Evolutionary conservation across 2,888 invertebrate species (phyloP).

Genomic region (Pyrgus malvae): DNA sequence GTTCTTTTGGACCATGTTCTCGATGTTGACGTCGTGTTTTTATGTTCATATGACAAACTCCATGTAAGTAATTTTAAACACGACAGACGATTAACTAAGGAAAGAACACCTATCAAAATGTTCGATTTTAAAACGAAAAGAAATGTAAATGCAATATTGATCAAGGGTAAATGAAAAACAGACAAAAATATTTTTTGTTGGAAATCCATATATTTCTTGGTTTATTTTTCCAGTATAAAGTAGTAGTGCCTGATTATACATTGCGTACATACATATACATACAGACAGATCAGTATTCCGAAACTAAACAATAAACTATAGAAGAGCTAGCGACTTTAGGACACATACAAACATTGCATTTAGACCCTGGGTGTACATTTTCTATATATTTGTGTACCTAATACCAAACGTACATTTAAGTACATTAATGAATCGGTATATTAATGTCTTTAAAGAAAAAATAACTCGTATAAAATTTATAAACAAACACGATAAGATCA

Average conservation of each 20-base stretch:
- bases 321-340: constrained; percentile 34
- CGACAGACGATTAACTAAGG: too few species aligned
- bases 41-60: too few species aligned
- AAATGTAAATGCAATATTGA: too few species aligned
- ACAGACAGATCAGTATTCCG: constrained; percentile 35
- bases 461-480: too few species aligned
- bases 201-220: constrained; percentile 69
- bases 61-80: too few species aligned
- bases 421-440: neutral
- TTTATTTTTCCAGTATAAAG: constrained; percentile 46
- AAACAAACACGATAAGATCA: too few species aligned
- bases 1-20: too few species aligned
- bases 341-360: constrained; percentile 7
- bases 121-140: too few species aligned
- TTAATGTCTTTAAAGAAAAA: too few species aligned
- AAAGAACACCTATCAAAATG: too few species aligned
- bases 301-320: constrained; percentile 41
- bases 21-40: too few species aligned
- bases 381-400: neutral
- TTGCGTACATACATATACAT: constrained; percentile 44
- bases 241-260: constrained; percentile 47
- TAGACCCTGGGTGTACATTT: neutral
- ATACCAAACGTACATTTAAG: neutral
- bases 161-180: constrained; percentile 23
- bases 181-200: constrained; percentile 47